Base-by-base conservation (phyloP, 2,888 invertebrate genomes). In the Pterostichus madidus region DNA sequence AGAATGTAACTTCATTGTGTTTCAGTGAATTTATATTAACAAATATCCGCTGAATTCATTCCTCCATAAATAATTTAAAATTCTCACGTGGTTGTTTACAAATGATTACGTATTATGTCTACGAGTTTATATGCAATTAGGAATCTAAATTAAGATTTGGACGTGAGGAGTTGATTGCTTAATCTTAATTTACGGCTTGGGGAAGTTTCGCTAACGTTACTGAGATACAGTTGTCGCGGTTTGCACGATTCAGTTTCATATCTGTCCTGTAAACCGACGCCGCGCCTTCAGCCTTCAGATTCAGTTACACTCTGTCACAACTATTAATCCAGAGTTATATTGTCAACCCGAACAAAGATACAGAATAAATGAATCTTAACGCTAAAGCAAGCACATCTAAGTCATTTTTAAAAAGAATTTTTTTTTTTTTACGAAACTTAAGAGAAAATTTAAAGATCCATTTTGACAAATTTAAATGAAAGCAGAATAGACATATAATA, bases 181-280 rank as follows among this genome's bases (percentile, higher is more conserved):
- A 71, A 71, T 71, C 68, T 44, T 71, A 71, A 71, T 71, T 71
- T 44, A 71, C 68, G 44, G 17, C 68, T 71, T 17, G 46, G 46
- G 8, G 44, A 71, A 64, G 64, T 64, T 64, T 64, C 13, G 64
- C 5, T n/a, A 64, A 59, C 59, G 31, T 8, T 1, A 31, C 32
- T n/a, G 39, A 64, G 64, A 64, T 64, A 64, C 64, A 39, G 32
- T 61, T 61, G 61, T 61, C 2, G 61, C 32, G 61, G 61, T 61
- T 32, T 32, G 61, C 61, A n/a, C 11, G 59, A 59, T 64, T 64
- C 64, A n/a, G 39, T 64, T 64, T 64, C 32, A 35, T 64, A 64
- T 64, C 64, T 64, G 31, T 59, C 59, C 59, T 59, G 59, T 10
- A n/a, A 49, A 49, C 49, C 49, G 13, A 4, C 49, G 2, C 59